Percentiles rank a stretch among this genome's conserved stretches.
Conservation (phyloP, 2,113 vertebrate genomes). For the Datnioides undecimradiatus region DNA sequence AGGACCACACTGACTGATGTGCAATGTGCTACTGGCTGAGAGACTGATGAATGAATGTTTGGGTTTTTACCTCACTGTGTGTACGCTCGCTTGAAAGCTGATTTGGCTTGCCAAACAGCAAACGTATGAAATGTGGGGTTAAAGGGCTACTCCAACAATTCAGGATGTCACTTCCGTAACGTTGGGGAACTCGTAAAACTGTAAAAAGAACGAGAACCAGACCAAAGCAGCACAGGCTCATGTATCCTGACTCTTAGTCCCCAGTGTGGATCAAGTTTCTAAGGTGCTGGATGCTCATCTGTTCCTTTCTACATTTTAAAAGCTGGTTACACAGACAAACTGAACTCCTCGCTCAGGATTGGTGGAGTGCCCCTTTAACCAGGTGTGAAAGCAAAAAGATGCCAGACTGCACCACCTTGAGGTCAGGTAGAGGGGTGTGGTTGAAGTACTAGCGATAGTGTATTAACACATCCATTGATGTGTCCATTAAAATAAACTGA, state of each 20-base stretch:
- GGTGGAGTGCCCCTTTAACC: background rate
- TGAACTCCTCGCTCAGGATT: background rate
- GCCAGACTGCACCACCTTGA: constrained; percentile 23
- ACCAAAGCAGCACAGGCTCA: background rate
- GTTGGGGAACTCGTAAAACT: background rate
- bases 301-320: too few species aligned
- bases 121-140: background rate
- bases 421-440: background rate
- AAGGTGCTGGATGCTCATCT: too few species aligned
- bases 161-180: background rate
- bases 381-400: background rate
- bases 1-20: background rate
- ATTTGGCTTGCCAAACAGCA: too few species aligned
- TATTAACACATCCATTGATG: background rate
- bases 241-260: too few species aligned
- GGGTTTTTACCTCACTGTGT: too few species aligned
- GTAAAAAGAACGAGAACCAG: background rate
- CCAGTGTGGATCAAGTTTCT: background rate
- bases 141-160: background rate
- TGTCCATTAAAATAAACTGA: background rate
- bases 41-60: background rate
- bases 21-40: background rate
- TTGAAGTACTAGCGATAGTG: background rate
- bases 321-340: background rate
- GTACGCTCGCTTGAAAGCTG: background rate